phyloP scores from a whole-genome alignment of 2,113 vertebrate species.

The Erinaceus europaeus region DNA sequence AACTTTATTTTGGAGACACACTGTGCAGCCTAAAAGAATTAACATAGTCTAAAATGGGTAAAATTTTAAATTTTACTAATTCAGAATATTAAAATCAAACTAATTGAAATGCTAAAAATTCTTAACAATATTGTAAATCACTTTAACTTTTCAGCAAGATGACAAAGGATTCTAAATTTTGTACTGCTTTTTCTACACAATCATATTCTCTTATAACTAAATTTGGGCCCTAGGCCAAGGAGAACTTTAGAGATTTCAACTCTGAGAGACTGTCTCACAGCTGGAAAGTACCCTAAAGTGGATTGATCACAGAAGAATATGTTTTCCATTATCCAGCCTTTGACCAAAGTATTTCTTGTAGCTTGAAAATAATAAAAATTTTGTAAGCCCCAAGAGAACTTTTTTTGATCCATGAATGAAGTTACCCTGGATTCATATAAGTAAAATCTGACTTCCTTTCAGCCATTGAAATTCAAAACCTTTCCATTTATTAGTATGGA shows the following conservation, averaged over 20 bases:
- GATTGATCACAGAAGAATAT: constrained; percentile 79
- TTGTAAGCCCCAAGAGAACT: constrained; percentile 80
- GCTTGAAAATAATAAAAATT: constrained; percentile 85
- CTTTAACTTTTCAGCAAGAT: constrained; percentile 69
- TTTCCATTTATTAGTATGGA: constrained; percentile 77
- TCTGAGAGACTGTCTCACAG: constrained; percentile 76
- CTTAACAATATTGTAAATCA: constrained; percentile 74
- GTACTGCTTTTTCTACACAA: constrained; percentile 31
- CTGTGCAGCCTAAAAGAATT: neutral
- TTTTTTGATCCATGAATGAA: constrained; percentile 84
- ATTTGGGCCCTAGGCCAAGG: constrained; percentile 72
- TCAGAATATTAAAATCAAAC: constrained; percentile 75
- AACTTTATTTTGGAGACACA: neutral
- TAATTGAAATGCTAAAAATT: constrained; percentile 68
- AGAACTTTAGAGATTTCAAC: constrained; percentile 78
- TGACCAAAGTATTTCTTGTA: constrained; percentile 80
- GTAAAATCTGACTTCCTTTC: constrained; percentile 79
- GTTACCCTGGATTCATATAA: constrained; percentile 81
- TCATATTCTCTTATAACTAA: constrained; percentile 76
- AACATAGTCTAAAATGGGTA: constrained; percentile 12
- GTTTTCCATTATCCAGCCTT: constrained; percentile 82
- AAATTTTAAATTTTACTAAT: constrained; percentile 69
- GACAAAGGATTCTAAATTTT: constrained; percentile 69
- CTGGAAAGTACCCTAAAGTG: constrained; percentile 80
- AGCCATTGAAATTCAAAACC: constrained; percentile 80